Evolutionary conservation across 64 coral and sea anemone species (phyloP).

Genomic region (Orbicella faveolata): DNA sequence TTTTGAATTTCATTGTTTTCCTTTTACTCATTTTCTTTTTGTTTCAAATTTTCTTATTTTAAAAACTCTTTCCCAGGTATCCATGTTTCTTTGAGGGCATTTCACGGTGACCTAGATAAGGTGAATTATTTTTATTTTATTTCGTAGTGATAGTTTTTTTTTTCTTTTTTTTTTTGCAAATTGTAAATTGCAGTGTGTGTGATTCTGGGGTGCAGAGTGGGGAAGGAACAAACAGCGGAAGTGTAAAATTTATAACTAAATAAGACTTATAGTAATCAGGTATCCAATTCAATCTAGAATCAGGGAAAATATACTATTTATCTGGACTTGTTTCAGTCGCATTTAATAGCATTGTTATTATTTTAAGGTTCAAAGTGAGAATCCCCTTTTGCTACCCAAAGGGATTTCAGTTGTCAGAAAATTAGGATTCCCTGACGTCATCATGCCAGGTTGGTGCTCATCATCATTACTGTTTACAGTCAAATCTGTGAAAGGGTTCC

Average conservation of each 20-base stretch:
- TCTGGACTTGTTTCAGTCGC: neutral
- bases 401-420: conserved; percentile 88
- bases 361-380: conserved; percentile 78
- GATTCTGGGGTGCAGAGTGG: too few relatives aligned
- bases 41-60: too few relatives aligned
- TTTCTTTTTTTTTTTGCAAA: neutral
- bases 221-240: too few relatives aligned
- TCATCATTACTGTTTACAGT: neutral
- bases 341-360: neutral
- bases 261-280: too few relatives aligned
- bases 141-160: neutral
- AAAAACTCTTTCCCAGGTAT: conserved; percentile 64
- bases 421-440: conserved; percentile 96
- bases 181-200: neutral
- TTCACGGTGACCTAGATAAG: conserved; percentile 83
- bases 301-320: too few relatives aligned
- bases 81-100: conserved; percentile 75
- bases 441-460: conserved; percentile 85
- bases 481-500: neutral
- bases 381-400: conserved; percentile 81
- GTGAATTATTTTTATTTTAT: conserved; percentile 34
- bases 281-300: too few relatives aligned
- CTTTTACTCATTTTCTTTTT: neutral
- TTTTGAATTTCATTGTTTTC: too few relatives aligned
- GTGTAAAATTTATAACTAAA: too few relatives aligned